A percentile compares a stretch with the other conserved stretches of the same genome.
phyloP scores from a whole-genome alignment of 2,888 invertebrate species.

The Aleiodes testaceus region DNA sequence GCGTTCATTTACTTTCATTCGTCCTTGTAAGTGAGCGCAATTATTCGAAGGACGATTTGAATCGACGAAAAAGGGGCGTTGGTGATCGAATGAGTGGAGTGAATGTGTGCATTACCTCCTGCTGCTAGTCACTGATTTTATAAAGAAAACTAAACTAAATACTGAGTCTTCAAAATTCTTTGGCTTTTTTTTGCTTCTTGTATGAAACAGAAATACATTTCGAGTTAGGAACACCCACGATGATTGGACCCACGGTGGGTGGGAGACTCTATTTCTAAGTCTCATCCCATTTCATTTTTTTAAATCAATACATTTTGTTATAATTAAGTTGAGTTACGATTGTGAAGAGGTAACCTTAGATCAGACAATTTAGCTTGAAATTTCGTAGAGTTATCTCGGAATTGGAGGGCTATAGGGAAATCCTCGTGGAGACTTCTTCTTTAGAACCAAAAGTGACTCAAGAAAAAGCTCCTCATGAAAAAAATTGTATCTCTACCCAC shows the following conservation, averaged over 20 bases:
- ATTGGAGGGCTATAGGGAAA: no score
- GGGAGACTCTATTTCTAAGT: constrained; percentile 39
- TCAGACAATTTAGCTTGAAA: no score
- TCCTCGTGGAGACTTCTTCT: no score
- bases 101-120: background rate
- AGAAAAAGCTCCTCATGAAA: no score
- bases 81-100: background rate
- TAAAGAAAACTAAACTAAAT: background rate
- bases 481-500: no score
- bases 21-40: constrained; percentile 23
- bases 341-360: no score
- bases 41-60: constrained; percentile 16
- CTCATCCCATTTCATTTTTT: constrained; percentile 11
- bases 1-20: background rate
- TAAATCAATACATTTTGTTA: background rate
- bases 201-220: background rate
- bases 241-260: background rate
- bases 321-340: no score
- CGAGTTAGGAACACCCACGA: constrained; percentile 36
- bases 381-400: no score
- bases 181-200: background rate
- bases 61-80: constrained; percentile 15
- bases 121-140: background rate
- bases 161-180: background rate
- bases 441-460: no score